A percentile compares a stretch with the other conserved stretches of the same genome.
These are phyloP conservation scores for Sternotherus odoratus DNA, from an alignment of 2,797 vertebrate species.

Conservation along the genomic window DNA sequence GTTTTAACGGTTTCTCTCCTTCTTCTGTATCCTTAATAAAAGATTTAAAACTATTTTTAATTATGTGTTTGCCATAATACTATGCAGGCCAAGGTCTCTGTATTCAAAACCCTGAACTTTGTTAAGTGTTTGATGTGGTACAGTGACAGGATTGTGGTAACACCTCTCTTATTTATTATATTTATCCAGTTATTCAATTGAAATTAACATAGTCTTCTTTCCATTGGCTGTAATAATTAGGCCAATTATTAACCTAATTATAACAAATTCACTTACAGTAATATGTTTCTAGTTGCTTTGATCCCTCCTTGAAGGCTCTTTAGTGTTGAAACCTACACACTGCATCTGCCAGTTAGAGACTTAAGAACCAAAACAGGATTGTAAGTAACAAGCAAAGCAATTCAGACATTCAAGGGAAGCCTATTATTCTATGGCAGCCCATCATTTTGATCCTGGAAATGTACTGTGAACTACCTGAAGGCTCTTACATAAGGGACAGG, in stretches of 20 bases:
- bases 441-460: not conserved
- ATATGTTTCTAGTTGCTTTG: not conserved
- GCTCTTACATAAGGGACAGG: not conserved
- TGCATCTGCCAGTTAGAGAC: not conserved
- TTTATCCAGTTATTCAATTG: not conserved
- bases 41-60: not conserved
- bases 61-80: not conserved
- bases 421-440: not conserved
- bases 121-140: not conserved
- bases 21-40: not conserved
- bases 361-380: not conserved
- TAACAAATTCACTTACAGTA: not conserved
- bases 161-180: not conserved
- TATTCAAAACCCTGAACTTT: not conserved
- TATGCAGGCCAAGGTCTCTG: not conserved
- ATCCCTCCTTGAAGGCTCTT: not conserved
- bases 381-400: not conserved
- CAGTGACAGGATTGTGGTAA: not conserved
- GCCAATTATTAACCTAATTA: not conserved
- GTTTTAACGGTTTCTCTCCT: not conserved
- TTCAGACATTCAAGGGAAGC: slow-evolving; percentile 3
- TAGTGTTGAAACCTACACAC: not conserved
- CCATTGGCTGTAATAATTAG: not conserved
- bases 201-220: not conserved
- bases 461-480: not conserved